Evolutionary conservation across 2,113 vertebrate species (phyloP).

Genomic region (Suricata suricatta): DNA sequence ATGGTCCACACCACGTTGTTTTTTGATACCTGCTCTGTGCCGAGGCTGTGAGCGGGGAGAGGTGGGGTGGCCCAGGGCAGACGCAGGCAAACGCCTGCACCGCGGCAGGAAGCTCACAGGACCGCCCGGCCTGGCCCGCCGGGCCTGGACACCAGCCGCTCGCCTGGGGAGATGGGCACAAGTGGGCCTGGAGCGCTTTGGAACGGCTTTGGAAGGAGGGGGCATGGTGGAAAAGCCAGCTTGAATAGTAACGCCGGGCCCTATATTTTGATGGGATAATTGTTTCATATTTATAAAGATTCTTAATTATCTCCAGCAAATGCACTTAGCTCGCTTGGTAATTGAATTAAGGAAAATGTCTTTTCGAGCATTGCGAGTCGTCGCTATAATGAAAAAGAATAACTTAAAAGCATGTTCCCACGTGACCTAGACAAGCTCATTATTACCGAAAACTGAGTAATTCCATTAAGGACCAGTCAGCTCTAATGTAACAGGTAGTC

Average conservation of each 20-base stretch:
- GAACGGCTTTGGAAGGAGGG: not conserved
- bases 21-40: not conserved
- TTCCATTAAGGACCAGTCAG: not conserved
- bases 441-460: not conserved
- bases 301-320: conserved; percentile 74
- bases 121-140: accelerated
- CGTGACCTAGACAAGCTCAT: not conserved
- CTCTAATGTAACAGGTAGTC: accelerated
- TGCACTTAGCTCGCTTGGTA: conserved; percentile 67
- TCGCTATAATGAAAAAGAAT: not conserved
- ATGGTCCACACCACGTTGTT: not conserved
- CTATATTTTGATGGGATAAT: conserved; percentile 74
- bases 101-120: accelerated
- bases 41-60: not conserved
- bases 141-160: accelerated
- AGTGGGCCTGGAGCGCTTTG: accelerated
- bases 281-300: conserved; percentile 72
- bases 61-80: too few species aligned
- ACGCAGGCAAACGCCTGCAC: accelerated
- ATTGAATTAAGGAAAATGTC: conserved; percentile 72
- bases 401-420: not conserved
- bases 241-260: not conserved
- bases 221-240: not conserved
- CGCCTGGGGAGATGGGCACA: accelerated
- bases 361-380: conserved; percentile 24